Conservation (phyloP, 2,797 vertebrate genomes). For the Denticeps clupeoides region DNA sequence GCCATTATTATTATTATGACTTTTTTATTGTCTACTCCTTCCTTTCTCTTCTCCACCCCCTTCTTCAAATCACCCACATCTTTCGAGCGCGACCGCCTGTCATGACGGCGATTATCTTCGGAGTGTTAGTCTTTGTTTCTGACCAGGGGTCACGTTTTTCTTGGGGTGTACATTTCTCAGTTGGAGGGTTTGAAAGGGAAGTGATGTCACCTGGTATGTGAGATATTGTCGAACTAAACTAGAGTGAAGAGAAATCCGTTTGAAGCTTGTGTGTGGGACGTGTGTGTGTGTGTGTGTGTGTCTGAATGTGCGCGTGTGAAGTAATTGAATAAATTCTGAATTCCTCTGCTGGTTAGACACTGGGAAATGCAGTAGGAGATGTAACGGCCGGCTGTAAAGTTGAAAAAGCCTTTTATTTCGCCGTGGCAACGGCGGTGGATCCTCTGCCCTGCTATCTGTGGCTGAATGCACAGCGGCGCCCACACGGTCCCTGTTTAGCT, state of each 20-base stretch:
- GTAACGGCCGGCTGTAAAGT: constrained; percentile 9
- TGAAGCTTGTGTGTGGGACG: neutral
- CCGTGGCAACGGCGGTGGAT: neutral
- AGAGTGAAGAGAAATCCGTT: too few relatives aligned
- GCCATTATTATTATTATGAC: too few relatives aligned
- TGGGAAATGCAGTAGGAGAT: too few relatives aligned
- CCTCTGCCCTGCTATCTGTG: neutral
- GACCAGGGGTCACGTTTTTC: neutral
- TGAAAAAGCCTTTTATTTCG: constrained; percentile 12
- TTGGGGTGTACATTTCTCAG: too few relatives aligned
- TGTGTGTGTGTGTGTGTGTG: neutral
- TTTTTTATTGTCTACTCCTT: constrained; percentile 9
- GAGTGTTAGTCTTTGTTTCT: constrained; percentile 9
- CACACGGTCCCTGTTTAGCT: constrained; percentile 10
- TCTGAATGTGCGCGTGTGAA: neutral
- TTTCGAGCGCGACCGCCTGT: constrained; percentile 25
- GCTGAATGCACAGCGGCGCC: constrained; percentile 10
- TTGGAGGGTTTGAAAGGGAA: too few relatives aligned
- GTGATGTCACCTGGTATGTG: too few relatives aligned
- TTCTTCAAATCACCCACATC: constrained; percentile 22
- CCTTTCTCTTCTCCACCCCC: constrained; percentile 14
- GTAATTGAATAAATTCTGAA: neutral
- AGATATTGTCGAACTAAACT: too few relatives aligned
- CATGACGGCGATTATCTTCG: constrained; percentile 28
- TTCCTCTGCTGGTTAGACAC: neutral